Conservation (phyloP, 2,797 vertebrate genomes). For the Betta splendens region DNA sequence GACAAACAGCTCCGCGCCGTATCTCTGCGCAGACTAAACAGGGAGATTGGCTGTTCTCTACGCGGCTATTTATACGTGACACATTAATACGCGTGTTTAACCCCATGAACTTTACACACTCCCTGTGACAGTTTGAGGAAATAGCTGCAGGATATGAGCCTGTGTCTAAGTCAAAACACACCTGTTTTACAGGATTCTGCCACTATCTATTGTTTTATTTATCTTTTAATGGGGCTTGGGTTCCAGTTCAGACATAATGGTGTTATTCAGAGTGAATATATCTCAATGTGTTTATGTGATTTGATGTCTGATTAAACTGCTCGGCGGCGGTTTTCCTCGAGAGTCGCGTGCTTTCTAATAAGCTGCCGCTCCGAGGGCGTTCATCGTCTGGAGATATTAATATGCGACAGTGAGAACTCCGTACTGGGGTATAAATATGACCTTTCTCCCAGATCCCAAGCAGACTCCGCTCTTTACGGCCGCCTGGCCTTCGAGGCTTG, state of each 20-base stretch:
- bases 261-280: not conserved
- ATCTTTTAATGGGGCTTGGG: not conserved
- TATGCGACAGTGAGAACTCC: not conserved
- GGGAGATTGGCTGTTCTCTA: not conserved
- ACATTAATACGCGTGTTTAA: slow-evolving; percentile 7
- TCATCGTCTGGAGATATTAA: slow-evolving; percentile 53
- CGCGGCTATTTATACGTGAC: slow-evolving; percentile 13
- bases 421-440: slow-evolving; percentile 71
- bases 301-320: slow-evolving; percentile 20
- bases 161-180: not conserved
- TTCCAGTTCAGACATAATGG: not conserved
- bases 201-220: not conserved
- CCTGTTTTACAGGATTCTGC: not conserved
- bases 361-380: slow-evolving; percentile 6
- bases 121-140: not conserved
- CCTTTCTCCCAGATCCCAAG: slow-evolving; percentile 85
- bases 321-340: slow-evolving; percentile 2
- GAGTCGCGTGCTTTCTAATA: slow-evolving; percentile 51
- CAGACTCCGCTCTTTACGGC: slow-evolving; percentile 31
- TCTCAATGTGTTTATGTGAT: slow-evolving; percentile 27
- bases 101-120: slow-evolving; percentile 31
- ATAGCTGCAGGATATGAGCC: not conserved
- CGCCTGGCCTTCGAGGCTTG: slow-evolving; percentile 34
- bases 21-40: not conserved
- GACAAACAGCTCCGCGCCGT: not conserved